Base-by-base conservation (phyloP, 2,888 invertebrate genomes). In the Archaeoteleia sp. region DNA sequence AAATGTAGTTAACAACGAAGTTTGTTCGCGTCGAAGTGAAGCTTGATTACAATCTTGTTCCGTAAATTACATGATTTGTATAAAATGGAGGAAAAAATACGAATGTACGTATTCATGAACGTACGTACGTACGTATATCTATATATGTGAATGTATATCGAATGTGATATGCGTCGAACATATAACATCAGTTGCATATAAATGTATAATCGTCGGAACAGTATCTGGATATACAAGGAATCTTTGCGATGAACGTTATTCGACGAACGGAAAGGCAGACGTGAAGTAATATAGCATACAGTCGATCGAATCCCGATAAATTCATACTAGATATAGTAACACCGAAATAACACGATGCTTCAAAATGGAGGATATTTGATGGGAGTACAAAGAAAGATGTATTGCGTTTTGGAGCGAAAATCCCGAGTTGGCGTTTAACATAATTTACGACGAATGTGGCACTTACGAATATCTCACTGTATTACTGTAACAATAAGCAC, bases 391-490 rank as follows among this genome's bases (percentile, higher is more conserved):
- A 54, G 54, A 43, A 54, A 54, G 66, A 48, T 25, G 54, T 17
- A 29, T 46, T 40, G 35, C 45, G 27, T 42, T 43, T 34, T 20
- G 8, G n/a, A 25, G 12, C n/a, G 13, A 20, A 23, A 25, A 42
- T 10, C 25, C 17, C 49, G 27, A 35, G 29, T 42, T 27, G 34
- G 25, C 35, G 39, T 57, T 32, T 37, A 29, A 35, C 51, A 20
- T 42, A 14, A 45, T 43, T 54, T 39, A 32, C 60, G 51, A 60
- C 45, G 60, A 25, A 15, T 63, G 45, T 35, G 29, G 54, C 66
- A 67, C 58, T 48, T 60, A 67, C 46, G 49, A 43, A 65, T 62
- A 42, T 57, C 40, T 70, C 65, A 60, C 67, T 68, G 49, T 43
- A 48, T 58, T 43, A 48, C 53, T 39, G 40, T 37, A 61, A 62